These are phyloP conservation scores for Molorchus minor DNA, from an alignment of 2,888 invertebrate species.

Conservation along the genomic window DNA sequence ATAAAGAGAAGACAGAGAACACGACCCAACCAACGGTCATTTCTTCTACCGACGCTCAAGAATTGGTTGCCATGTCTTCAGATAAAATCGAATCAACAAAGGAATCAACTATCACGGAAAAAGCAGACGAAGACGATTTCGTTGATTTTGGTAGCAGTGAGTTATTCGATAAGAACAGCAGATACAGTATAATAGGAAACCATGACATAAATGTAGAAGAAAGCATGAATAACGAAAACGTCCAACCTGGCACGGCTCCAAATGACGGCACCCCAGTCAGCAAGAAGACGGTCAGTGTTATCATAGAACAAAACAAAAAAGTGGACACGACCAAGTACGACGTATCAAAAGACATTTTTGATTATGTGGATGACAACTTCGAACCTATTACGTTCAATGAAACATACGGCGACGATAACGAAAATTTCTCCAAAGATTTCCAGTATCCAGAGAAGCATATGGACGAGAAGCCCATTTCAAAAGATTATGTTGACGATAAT, in stretches of 20 bases:
- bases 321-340: conserved; percentile 17
- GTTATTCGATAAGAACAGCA: conserved; percentile 41
- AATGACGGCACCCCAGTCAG: too few relatives aligned
- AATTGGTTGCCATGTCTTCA: not conserved
- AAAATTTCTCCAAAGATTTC: not conserved
- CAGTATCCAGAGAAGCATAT: not conserved
- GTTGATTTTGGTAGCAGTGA: conserved; percentile 32
- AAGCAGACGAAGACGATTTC: conserved; percentile 13
- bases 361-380: conserved; percentile 59
- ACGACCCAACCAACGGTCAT: not conserved
- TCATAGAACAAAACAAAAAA: conserved; percentile 10
- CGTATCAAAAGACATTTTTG: too few relatives aligned
- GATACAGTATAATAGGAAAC: conserved; percentile 44
- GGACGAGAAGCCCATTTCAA: conserved; percentile 20
- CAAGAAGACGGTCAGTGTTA: too few relatives aligned
- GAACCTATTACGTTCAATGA: conserved; percentile 49
- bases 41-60: not conserved
- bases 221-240: conserved; percentile 19
- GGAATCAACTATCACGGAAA: too few relatives aligned
- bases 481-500: conserved; percentile 35
- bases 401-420: conserved; percentile 13
- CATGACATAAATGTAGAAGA: conserved; percentile 15
- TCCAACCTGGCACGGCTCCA: not conserved
- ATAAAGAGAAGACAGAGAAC: not conserved
- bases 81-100: not conserved